A percentile compares a stretch with the other conserved stretches of the same genome.
Evolutionary conservation across 2,113 vertebrate genomes (phyloP).

Genomic region (Steatornis caripensis): DNA sequence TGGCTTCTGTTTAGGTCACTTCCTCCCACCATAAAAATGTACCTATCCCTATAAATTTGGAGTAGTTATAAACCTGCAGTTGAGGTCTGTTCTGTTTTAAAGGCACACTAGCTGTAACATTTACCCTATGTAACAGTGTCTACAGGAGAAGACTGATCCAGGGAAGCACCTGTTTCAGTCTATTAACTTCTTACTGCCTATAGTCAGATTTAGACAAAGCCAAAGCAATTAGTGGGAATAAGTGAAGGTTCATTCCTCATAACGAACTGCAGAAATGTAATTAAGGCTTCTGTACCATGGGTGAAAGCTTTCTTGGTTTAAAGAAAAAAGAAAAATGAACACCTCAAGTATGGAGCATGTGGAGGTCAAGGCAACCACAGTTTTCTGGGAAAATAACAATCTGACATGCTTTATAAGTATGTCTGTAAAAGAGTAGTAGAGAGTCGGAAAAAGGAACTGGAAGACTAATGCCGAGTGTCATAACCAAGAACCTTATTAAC

Average conservation of each 20-base stretch:
- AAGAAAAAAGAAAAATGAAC: not conserved
- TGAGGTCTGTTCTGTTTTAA: not conserved
- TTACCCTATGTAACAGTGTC: not conserved
- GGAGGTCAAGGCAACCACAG: not conserved
- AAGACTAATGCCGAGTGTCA: not conserved
- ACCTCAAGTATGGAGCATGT: not conserved
- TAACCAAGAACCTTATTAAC: not conserved
- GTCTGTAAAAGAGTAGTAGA: not conserved
- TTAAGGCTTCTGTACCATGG: not conserved
- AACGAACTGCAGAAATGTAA: not conserved
- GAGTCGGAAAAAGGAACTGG: not conserved
- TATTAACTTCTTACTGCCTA: not conserved
- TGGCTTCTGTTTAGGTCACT: not conserved
- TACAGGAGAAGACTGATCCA: not conserved
- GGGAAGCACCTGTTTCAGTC: not conserved
- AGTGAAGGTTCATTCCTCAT: not conserved
- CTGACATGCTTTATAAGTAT: not conserved
- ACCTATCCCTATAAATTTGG: not conserved
- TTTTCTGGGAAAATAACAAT: not conserved
- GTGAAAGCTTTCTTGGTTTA: not conserved
- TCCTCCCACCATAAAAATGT: not conserved
- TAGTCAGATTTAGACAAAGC: not conserved
- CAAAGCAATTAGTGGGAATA: not conserved
- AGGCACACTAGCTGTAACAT: not conserved
- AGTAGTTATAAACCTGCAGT: not conserved